Evolutionary conservation across 2,888 invertebrate genomes (phyloP).

Genomic region (Taphrorychus bicolor): DNA sequence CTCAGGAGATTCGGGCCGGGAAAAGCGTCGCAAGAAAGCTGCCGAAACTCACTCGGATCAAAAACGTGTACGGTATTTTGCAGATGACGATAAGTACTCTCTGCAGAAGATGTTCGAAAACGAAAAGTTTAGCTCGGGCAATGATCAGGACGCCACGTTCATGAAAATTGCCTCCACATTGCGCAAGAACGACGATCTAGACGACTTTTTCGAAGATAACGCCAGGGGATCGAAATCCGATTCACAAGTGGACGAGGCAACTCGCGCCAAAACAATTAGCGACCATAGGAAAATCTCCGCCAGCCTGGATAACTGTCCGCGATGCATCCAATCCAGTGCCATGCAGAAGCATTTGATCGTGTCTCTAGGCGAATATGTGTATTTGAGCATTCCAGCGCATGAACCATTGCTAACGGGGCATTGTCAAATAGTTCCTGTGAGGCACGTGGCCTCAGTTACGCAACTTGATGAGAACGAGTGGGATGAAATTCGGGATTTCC

Average conservation of each 20-base stretch:
- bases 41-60: conserved; percentile 76
- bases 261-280: conserved; percentile 71
- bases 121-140: conserved; percentile 80
- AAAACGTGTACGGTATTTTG: conserved; percentile 82
- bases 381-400: conserved; percentile 80
- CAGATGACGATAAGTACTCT: conserved; percentile 88
- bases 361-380: conserved; percentile 81
- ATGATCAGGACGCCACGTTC: conserved; percentile 83
- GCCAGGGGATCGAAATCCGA: conserved; percentile 72
- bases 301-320: conserved; percentile 80
- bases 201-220: conserved; percentile 84
- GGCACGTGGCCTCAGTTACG: conserved; percentile 81
- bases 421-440: conserved; percentile 83
- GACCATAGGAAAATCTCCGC: conserved; percentile 75
- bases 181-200: conserved; percentile 76
- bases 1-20: conserved; percentile 58
- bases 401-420: conserved; percentile 86
- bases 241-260: conserved; percentile 67
- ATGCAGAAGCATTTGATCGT: conserved; percentile 87
- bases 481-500: conserved; percentile 83
- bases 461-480: conserved; percentile 94
- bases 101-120: conserved; percentile 85
- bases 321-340: conserved; percentile 81
- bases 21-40: conserved; percentile 63
- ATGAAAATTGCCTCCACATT: conserved; percentile 74